Base-by-base conservation (phyloP, 2,888 invertebrate species). In the Euspilapteryx auroguttella region DNA sequence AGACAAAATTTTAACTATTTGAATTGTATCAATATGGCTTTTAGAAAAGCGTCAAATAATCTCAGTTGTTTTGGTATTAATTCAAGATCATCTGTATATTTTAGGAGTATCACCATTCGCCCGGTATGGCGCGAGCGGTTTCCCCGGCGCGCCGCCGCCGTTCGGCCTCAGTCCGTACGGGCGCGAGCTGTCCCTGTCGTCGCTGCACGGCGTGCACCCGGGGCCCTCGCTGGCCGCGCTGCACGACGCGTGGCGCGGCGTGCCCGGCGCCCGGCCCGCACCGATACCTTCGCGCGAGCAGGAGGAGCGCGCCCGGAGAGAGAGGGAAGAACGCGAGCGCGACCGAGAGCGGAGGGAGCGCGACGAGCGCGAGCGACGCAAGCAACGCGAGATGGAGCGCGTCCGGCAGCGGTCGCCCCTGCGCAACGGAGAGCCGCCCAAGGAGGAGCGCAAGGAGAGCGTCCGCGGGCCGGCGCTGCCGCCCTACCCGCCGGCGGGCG, bases 31-130 rank as follows among this genome's bases (percentile, higher is more conserved):
- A n/a, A n/a, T n/a, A n/a, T n/a, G n/a, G n/a, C n/a, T n/a, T n/a
- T n/a, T n/a, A n/a, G n/a, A n/a, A n/a, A n/a, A n/a, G n/a, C n/a
- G n/a, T n/a, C n/a, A n/a, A n/a, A n/a, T n/a, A n/a, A n/a, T n/a
- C n/a, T n/a, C n/a, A n/a, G n/a, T n/a, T n/a, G n/a, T n/a, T n/a
- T n/a, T n/a, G n/a, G n/a, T n/a, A n/a, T n/a, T n/a, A n/a, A n/a
- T n/a, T n/a, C n/a, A n/a, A n/a, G n/a, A n/a, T n/a, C n/a, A n/a
- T n/a, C n/a, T n/a, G 17, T 17, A 17, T 6, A 73, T 81, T 79
- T 73, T 83, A 47, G 83, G 86, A 39, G 83, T 89, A 49, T 88
- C 89, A 32, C 89, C 89, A 28, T 92, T 90, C 64, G 87, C 85
- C 31, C 80, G 91, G 41, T 91, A 90, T 68, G 87, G 85, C 31